phyloP scores from a whole-genome alignment of 2,113 vertebrate species.

The Quiscalus mexicanus region DNA sequence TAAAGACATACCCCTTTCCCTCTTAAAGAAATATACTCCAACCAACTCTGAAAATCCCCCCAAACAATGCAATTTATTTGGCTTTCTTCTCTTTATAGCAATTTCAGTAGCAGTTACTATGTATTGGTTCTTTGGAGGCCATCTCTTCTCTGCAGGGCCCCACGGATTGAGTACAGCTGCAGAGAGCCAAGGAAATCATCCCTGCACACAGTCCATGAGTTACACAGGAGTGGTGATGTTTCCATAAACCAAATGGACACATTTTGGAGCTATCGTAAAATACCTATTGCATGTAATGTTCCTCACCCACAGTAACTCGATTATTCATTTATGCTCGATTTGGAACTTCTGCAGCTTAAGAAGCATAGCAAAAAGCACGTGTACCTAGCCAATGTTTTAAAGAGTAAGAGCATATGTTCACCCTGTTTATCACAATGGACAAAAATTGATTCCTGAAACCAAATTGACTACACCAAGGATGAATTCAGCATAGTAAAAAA shows the following conservation, averaged over 20 bases:
- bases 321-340: not conserved
- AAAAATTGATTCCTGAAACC: not conserved
- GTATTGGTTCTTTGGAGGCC: not conserved
- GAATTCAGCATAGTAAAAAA: not conserved
- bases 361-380: rapidly evolving
- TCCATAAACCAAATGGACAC: not conserved
- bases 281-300: not conserved
- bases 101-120: not conserved
- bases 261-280: not conserved
- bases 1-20: not conserved
- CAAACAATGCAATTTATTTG: not conserved
- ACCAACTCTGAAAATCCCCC: not conserved
- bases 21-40: not conserved
- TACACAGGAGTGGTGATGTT: not conserved
- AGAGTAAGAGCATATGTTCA: not conserved
- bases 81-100: not conserved
- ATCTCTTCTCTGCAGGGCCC: not conserved
- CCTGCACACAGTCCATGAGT: not conserved
- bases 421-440: not conserved
- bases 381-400: not conserved
- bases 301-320: not conserved
- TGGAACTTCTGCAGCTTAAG: not conserved
- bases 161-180: not conserved
- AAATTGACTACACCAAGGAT: not conserved
- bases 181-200: not conserved